Evolutionary conservation across 2,113 vertebrate species (phyloP), one percentile per base, ranked within the genome.

Genomic region (Felis chaus): DNA sequence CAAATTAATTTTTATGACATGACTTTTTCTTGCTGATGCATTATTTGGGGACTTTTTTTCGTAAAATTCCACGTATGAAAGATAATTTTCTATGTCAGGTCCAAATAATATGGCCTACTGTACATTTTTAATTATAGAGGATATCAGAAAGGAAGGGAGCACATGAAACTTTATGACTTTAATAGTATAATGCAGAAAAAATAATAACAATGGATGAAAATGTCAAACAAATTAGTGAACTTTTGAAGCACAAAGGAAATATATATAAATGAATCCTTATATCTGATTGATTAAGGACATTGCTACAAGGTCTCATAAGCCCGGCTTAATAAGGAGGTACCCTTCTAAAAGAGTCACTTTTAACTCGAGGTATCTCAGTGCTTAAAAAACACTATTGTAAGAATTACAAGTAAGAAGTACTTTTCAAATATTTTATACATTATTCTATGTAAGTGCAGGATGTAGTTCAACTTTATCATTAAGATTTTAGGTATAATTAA

Each of bases 101-200:
- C 31, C 33, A 95, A 95, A 91, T 61, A 87, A 69, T 33, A 65
- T 31, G 23, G 25, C 39, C 55, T 50, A 50, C 12, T n/a, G 4
- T 57, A 73, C 18, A 39, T 53, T 76, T 80, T 81, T 48, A 73
- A 94, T 50, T 81, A 8, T 36, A 88, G 7, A 92, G 31, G 10
- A 10, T 80, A 73, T 21, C 39, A 96, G 57, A 41, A 74, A 80
- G 50, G 48, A 68, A 79, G 41, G 6, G 15, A 31, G 33, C 25
- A 15, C 19, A 53, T 63, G 85, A 25, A 65, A 80, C 61, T 93
- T 65, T 29, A n/a, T 78, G 61, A 94, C 29, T 88, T 86, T 86
- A 79, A 85, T 18, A 84, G 31, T 25, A n/a, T 89, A 81, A 91
- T 82, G 25, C 91, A 92, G 66, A 31, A 74, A 92, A 78, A 95